Evolutionary conservation across 2,113 vertebrate genomes (phyloP).

Genomic region (Vulpes ferrilata): DNA sequence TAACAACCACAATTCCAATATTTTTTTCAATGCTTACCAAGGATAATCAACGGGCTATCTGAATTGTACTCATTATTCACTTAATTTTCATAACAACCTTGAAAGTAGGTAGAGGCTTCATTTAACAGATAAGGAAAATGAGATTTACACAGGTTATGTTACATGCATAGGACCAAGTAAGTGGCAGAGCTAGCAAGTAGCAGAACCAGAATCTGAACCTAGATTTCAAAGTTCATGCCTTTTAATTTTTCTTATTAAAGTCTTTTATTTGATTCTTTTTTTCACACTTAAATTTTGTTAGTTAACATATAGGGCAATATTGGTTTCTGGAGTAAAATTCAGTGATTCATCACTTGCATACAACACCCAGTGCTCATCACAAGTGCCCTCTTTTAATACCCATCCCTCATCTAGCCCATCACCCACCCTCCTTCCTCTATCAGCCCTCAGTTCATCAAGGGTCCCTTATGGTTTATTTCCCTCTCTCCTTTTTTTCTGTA

Average conservation of each 20-base stretch:
- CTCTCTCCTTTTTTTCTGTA: background rate
- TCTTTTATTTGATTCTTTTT: too few relatives aligned
- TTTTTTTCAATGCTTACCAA: background rate
- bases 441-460: too few relatives aligned
- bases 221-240: background rate
- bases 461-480: background rate
- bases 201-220: background rate
- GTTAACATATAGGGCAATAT: too few relatives aligned
- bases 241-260: too few relatives aligned
- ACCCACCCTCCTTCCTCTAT: too few relatives aligned
- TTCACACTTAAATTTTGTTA: too few relatives aligned
- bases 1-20: background rate
- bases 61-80: background rate
- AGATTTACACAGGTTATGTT: background rate
- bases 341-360: too few relatives aligned
- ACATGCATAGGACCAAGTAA: background rate
- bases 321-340: too few relatives aligned
- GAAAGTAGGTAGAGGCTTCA: background rate
- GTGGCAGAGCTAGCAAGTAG: background rate
- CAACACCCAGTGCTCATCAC: too few relatives aligned
- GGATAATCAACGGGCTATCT: background rate
- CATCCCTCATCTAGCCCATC: too few relatives aligned
- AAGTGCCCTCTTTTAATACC: too few relatives aligned
- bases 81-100: background rate
- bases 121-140: background rate